Conservation (phyloP, 2,113 vertebrate genomes). For the Pampusana beccarii region DNA sequence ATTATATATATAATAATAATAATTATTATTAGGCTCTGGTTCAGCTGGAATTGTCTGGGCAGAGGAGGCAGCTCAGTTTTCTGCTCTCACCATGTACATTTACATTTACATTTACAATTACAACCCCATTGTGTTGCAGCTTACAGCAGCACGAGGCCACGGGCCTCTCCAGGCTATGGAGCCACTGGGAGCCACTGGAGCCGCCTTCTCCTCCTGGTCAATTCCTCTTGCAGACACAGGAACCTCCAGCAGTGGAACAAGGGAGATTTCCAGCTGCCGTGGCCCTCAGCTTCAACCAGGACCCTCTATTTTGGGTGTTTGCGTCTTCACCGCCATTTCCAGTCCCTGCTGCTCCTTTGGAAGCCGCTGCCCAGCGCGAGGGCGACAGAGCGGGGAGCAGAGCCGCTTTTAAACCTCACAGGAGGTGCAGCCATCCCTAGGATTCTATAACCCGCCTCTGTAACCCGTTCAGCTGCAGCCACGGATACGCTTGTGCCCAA, state of each 20-base stretch:
- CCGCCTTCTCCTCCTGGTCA: background rate
- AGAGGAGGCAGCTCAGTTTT: no score
- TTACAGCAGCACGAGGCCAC: fast-evolving
- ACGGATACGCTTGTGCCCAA: no score
- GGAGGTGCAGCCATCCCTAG: no score
- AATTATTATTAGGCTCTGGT: background rate
- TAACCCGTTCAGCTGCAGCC: no score
- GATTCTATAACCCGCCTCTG: no score
- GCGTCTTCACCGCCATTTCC: no score
- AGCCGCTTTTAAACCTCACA: background rate
- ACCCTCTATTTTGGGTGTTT: background rate
- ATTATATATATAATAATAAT: no score
- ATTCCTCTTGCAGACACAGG: fast-evolving
- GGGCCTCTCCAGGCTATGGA: no score
- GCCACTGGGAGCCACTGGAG: background rate
- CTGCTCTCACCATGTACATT: background rate
- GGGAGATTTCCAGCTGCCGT: fast-evolving
- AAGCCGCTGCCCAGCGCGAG: fast-evolving
- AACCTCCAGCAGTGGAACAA: fast-evolving
- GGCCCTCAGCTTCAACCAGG: fast-evolving
- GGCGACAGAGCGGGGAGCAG: background rate
- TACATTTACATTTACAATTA: no score
- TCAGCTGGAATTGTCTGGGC: fast-evolving
- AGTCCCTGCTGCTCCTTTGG: no score
- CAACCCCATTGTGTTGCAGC: fast-evolving